Evolutionary conservation across 2,888 invertebrate genomes (phyloP), one percentile per base, ranked within the genome.

Genomic region (Scelioninae gen. 1): DNA sequence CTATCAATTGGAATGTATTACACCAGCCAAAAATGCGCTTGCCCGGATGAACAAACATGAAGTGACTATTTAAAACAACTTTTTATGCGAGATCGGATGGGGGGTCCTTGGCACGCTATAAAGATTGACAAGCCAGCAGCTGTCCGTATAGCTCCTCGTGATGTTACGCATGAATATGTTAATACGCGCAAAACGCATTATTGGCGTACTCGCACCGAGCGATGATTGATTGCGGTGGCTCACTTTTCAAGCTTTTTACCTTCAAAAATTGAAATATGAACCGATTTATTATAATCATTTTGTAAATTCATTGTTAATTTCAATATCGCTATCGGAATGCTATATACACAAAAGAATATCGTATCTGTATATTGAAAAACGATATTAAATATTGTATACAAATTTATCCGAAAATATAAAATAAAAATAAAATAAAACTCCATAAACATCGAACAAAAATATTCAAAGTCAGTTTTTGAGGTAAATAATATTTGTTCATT

Each of bases 101-200:
- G 80, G 79, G 75, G 75, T 80, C 69, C 80, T 66, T 66, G 68
- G 62, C 6, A 38, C 66, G 51, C 43, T 75, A 75, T 58, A 75
- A 75, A 55, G 68, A 81, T 75, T 81, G 81, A 81, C 81, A 75
- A 58, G 34, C 63, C 15, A 8, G 69, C 81, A 81, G 81, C 81
- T 81, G 81, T 75, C 65, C 65, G 69, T 75, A n/a, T n/a, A 58
- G 69, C 69, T 81, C 65, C 51, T 81, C 81, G 11, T 65, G 69
- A 75, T 69, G 84, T 78, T 78, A 84, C 82, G 82, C 84, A 84
- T 82, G 84, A 84, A 84, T 84, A 84, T 84, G 84, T 79, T 84
- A 84, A 84, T 82, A 81, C 55, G 71, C 55, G 77, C 75, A 63
- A 81, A 79, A 76, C 47, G 71, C 47, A 81, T 76, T 81, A 81